phyloP scores from a whole-genome alignment of 1,140 invertebrate species.

The Heliconius congener region DNA sequence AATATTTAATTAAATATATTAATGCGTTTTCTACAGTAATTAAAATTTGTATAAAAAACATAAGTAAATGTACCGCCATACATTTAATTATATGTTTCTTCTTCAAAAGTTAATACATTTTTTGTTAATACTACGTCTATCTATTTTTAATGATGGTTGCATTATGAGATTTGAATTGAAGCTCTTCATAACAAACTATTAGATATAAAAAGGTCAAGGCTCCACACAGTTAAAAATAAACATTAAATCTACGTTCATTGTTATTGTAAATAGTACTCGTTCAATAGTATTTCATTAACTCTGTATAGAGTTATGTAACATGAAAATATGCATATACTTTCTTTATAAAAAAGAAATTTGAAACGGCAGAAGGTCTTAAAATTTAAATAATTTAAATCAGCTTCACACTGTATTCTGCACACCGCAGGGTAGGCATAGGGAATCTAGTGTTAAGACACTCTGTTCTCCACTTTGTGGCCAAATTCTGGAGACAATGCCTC shows the following conservation, averaged over 20 bases:
- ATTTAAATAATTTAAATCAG: too few relatives aligned
- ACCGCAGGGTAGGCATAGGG: too few relatives aligned
- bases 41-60: neutral
- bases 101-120: slow-evolving; percentile 9
- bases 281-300: slow-evolving; percentile 36
- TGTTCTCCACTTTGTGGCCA: too few relatives aligned
- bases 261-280: slow-evolving; percentile 32
- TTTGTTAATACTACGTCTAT: slow-evolving; percentile 1
- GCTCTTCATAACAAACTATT: slow-evolving; percentile 30
- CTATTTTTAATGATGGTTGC: slow-evolving; percentile 12
- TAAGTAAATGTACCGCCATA: neutral
- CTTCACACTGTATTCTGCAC: too few relatives aligned
- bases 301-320: neutral
- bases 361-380: too few relatives aligned
- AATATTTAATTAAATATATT: neutral
- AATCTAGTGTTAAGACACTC: too few relatives aligned
- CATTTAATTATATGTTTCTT: neutral
- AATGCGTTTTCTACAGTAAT: neutral
- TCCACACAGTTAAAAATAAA: slow-evolving; percentile 33
- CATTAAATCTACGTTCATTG: slow-evolving; percentile 35
- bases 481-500: too few relatives aligned
- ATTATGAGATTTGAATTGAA: slow-evolving; percentile 9
- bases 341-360: neutral
- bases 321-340: neutral
- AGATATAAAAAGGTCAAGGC: slow-evolving; percentile 47